Evolutionary conservation across 2,797 vertebrate genomes (phyloP).

Genomic region (Enoplosus armatus): DNA sequence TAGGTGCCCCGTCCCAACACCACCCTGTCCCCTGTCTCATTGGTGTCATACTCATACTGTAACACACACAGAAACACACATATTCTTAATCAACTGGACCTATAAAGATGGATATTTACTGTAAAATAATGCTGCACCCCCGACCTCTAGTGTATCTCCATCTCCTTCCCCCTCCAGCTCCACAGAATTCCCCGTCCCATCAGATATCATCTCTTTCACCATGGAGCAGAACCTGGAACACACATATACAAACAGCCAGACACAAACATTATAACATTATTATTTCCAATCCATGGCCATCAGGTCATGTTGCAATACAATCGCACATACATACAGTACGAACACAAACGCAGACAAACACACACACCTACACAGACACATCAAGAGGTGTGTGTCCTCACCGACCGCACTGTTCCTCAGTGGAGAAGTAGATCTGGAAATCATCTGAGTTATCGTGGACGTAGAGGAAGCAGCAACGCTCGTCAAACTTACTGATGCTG

Average conservation of each 20-base stretch:
- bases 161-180: conserved; percentile 93
- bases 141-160: conserved; percentile 93
- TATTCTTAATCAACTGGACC: background rate
- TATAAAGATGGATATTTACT: background rate
- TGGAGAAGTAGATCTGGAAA: conserved; percentile 99
- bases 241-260: conserved; percentile 8
- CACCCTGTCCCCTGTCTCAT: conserved; percentile 88
- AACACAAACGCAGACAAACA: conserved; percentile 52
- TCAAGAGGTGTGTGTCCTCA: conserved; percentile 81
- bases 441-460: conserved; percentile 95
- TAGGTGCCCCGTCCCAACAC: conserved; percentile 93
- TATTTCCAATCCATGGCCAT: background rate
- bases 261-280: background rate
- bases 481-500: conserved; percentile 97
- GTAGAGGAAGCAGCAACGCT: conserved; percentile 96
- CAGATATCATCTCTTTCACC: conserved; percentile 95
- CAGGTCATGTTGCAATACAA: background rate
- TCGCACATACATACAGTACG: conserved; percentile 1
- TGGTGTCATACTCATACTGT: conserved; percentile 92
- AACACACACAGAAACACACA: conserved; percentile 6
- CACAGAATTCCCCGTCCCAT: conserved; percentile 86
- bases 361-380: conserved; percentile 75
- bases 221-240: conserved; percentile 92
- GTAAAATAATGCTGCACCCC: conserved; percentile 29
- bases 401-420: conserved; percentile 93